Base-by-base conservation (phyloP, 2,113 vertebrate species). In the Stomatorhinus ivindoensis region DNA sequence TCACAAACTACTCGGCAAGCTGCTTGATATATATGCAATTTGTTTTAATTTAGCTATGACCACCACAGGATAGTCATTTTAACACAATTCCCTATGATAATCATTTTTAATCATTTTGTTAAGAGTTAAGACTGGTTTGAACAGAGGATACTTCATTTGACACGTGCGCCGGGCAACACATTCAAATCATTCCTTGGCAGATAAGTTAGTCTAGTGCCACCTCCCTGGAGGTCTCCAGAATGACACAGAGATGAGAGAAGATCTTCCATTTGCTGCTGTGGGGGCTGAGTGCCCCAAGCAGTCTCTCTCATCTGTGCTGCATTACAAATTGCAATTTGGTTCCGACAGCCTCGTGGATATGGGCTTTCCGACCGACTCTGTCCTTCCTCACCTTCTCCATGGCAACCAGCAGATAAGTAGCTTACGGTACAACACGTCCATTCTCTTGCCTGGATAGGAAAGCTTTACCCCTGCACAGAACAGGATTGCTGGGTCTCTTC, bases 331-430 rank as follows among this genome's bases (percentile, higher is more conserved):
- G 31, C 39, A 55, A 39, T 55, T 53, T 24, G 21, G 17, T 51
- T 15, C 88, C 31, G 31, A 83, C 50, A 58, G 19, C 21, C 42
- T 46, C 15, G 44, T 21, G 39, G 46, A 89, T 48, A 58, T 19
- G 27, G 6, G 76, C 11, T 39, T 84, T 89, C 48, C 55, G 35
- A 31, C 42, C 55, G 48, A 24, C 31, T 61, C 76, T 61, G 50
- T 47, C 51, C 76, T 85, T n/a, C 24, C 76, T 21, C 51, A 58
- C 35, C 31, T 83, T 89, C 88, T 84, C 88, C 51, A 61, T 89
- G 88, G 88, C 35, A 89, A 84, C 80, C 76, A 61, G 42, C 24
- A 46, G 88, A 89, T 53, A 85, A 58, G 51, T 85, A 80, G 51
- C 80, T 39, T 11, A 27, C 4, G 4, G 69, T 42, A 7, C 73